Conservation (phyloP, 2,888 invertebrate genomes). For the Sipunculus nudus region DNA sequence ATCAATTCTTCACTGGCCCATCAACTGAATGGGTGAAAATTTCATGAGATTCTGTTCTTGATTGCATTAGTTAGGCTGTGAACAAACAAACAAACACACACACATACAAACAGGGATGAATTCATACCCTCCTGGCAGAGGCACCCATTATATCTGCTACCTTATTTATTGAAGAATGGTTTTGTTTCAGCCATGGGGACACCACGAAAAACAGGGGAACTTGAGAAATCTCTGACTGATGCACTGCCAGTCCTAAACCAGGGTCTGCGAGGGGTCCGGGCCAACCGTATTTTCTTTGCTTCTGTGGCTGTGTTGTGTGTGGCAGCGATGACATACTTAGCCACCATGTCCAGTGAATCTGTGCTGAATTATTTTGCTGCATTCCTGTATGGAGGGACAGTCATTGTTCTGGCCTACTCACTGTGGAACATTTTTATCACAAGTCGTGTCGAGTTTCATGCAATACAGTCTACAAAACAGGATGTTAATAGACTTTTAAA, state of each 20-base stretch:
- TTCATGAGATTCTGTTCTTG: no score
- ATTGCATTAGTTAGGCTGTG: no score
- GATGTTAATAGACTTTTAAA: conserved; percentile 29
- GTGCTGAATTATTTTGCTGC: background rate
- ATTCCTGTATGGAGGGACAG: conserved; percentile 3
- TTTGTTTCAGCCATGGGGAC: conserved; percentile 17
- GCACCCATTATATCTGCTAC: no score
- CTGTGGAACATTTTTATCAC: conserved; percentile 22
- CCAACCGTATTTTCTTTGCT: conserved; percentile 14
- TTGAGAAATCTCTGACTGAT: conserved; percentile 24
- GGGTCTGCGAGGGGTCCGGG: conserved; percentile 14
- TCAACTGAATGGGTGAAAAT: no score
- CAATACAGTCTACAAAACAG: conserved; percentile 23
- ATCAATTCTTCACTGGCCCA: no score
- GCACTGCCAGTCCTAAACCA: conserved; percentile 21
- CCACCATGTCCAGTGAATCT: conserved; percentile 6
- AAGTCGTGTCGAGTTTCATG: conserved; percentile 16
- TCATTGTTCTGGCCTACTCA: conserved; percentile 13
- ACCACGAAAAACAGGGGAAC: conserved; percentile 14
- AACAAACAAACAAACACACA: no score
- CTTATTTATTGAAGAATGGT: no score
- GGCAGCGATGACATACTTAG: conserved; percentile 14
- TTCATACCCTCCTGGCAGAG: no score
- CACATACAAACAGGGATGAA: no score
- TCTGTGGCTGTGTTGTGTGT: conserved; percentile 9